Evolutionary conservation across 2,113 vertebrate genomes (phyloP).

Genomic region (Rhinolophus ferrumequinum): DNA sequence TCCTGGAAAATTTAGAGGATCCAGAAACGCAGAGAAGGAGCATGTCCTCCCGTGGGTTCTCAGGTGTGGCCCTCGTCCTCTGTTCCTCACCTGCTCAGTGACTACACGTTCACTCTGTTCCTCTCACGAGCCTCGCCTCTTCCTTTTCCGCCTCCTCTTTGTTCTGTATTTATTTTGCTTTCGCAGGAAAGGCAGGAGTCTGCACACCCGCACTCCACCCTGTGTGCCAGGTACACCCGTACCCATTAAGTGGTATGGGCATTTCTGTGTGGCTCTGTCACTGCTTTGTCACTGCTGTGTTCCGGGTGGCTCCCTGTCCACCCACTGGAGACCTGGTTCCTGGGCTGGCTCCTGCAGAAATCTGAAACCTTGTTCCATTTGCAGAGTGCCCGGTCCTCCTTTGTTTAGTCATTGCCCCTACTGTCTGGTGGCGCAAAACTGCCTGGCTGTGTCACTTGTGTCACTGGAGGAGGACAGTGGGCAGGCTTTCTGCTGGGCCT

Average conservation of each 20-base stretch:
- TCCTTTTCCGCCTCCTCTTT: neutral
- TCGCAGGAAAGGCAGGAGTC: neutral
- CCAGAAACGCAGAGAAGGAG: neutral
- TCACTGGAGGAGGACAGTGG: neutral
- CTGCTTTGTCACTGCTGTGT: neutral
- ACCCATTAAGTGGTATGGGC: neutral
- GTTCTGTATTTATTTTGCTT: neutral
- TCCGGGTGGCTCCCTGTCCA: neutral
- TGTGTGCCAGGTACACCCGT: neutral
- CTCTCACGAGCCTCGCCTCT: neutral
- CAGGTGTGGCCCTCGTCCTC: neutral
- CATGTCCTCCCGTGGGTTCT: neutral
- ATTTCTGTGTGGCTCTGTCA: conserved; percentile 12
- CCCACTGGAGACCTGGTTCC: neutral
- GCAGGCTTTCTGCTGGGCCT: neutral
- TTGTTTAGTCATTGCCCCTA: neutral
- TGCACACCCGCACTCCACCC: neutral
- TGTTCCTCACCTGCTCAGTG: accelerated
- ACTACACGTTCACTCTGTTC: neutral
- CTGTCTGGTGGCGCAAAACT: neutral
- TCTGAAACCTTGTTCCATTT: neutral
- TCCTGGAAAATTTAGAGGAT: neutral
- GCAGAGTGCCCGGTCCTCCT: neutral
- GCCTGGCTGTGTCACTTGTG: neutral
- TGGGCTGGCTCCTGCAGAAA: neutral